A percentile compares a stretch with the other conserved stretches of the same genome.
Evolutionary conservation across 2,888 invertebrate genomes (phyloP).

Genomic region (Thereva nobilitata): DNA sequence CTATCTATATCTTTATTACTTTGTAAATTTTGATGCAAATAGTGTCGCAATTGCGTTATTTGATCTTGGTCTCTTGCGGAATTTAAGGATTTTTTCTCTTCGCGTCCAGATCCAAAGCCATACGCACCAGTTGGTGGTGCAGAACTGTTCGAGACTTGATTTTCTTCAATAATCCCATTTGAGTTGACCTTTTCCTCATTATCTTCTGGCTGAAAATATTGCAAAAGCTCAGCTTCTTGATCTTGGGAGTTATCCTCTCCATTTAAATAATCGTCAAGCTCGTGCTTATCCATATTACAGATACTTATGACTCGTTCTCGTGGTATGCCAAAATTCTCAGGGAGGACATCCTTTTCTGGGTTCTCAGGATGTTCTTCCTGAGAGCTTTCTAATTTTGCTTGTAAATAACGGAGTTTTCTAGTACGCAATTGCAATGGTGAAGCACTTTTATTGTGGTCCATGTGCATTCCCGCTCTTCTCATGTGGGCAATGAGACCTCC

Average conservation of each 20-base stretch:
- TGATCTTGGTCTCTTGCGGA: slow-evolving; percentile 61
- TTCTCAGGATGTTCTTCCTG: slow-evolving; percentile 51
- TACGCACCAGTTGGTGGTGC: no score
- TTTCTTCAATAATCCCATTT: slow-evolving; percentile 39
- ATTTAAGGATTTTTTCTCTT: slow-evolving; percentile 20
- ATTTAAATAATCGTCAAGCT: slow-evolving; percentile 78
- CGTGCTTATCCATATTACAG: slow-evolving; percentile 78
- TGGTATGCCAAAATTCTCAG: slow-evolving; percentile 61
- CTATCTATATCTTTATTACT: slow-evolving; percentile 37
- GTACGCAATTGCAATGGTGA: slow-evolving; percentile 62
- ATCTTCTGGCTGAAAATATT: slow-evolving; percentile 70
- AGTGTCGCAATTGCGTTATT: slow-evolving; percentile 72
- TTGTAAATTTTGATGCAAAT: slow-evolving; percentile 46
- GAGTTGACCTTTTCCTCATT: slow-evolving; percentile 51
- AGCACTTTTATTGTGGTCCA: slow-evolving; percentile 55
- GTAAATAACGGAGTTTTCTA: slow-evolving; percentile 59
- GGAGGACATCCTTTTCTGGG: slow-evolving; percentile 45
- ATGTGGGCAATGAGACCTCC: slow-evolving; percentile 42
- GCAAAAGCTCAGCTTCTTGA: slow-evolving; percentile 81
- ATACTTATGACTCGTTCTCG: slow-evolving; percentile 74
- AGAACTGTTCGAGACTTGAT: background rate
- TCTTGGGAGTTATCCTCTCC: slow-evolving; percentile 76
- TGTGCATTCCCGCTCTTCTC: slow-evolving; percentile 18
- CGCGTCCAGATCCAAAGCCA: background rate
- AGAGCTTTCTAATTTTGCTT: slow-evolving; percentile 39